A percentile compares a stretch with the other conserved stretches of the same genome.
Evolutionary conservation across 1,140 invertebrate genomes (phyloP).

Genomic region (Lepidurus apus): DNA sequence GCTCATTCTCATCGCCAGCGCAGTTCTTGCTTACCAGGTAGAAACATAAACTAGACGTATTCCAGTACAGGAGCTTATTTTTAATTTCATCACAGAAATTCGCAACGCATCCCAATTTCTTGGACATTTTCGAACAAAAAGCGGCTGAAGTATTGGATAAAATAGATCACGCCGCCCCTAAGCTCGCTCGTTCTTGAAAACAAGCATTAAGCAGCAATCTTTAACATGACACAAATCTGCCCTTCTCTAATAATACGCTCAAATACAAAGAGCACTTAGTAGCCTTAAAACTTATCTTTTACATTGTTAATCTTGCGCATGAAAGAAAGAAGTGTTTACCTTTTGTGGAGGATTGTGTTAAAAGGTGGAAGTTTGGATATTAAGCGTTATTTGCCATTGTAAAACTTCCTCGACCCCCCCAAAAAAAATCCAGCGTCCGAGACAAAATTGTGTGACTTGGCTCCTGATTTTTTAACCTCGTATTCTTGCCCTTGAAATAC

Average conservation of each 20-base stretch:
- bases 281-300: background rate
- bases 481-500: conserved; percentile 20
- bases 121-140: conserved; percentile 26
- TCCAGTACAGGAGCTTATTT: background rate
- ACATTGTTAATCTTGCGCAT: conserved; percentile 25
- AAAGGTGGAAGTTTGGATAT: background rate
- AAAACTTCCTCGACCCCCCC: background rate
- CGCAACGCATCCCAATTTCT: background rate
- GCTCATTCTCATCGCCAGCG: background rate
- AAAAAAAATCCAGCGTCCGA: background rate
- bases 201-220: background rate
- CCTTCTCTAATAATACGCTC: conserved; percentile 1
- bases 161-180: conserved; percentile 31
- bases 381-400: background rate
- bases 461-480: conserved; percentile 2
- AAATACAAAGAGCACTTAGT: conserved; percentile 7
- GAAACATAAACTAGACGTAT: background rate
- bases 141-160: conserved; percentile 31
- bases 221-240: conserved; percentile 18
- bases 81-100: background rate
- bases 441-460: background rate
- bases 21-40: background rate
- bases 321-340: conserved; percentile 1
- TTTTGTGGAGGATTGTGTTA: conserved; percentile 16
- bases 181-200: background rate